Percentiles rank a stretch among this genome's conserved stretches.
Evolutionary conservation across 2,888 invertebrate species (phyloP).

Genomic region (Agrilus mali): DNA sequence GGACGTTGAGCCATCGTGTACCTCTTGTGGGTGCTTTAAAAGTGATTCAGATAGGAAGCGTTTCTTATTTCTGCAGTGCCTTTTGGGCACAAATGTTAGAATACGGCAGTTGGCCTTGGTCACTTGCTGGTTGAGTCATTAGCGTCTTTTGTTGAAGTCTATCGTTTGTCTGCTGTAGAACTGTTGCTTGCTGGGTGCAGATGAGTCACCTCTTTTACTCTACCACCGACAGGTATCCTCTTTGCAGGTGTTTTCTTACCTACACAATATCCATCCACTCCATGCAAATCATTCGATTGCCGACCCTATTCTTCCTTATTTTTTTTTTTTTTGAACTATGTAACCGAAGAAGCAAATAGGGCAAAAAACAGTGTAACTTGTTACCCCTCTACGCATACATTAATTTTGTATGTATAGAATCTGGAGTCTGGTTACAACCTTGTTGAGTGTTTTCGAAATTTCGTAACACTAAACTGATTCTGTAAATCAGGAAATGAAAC

Average conservation of each 20-base stretch:
- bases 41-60: slow-evolving; percentile 13
- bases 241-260: slow-evolving; percentile 6
- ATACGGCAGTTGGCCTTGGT: slow-evolving; percentile 27
- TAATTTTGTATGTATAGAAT: neutral
- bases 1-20: too few relatives aligned
- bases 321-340: too few relatives aligned
- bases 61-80: slow-evolving; percentile 16
- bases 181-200: neutral
- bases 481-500: too few relatives aligned
- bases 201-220: slow-evolving; percentile 5
- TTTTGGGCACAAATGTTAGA: slow-evolving; percentile 21
- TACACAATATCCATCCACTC: too few relatives aligned
- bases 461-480: too few relatives aligned
- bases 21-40: slow-evolving; percentile 3
- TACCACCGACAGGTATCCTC: slow-evolving; percentile 11
- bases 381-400: slow-evolving; percentile 5
- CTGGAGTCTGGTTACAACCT: too few relatives aligned
- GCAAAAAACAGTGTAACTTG: neutral
- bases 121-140: slow-evolving; percentile 22
- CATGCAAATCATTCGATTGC: too few relatives aligned
- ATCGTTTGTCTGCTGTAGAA: slow-evolving; percentile 11
- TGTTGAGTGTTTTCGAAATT: too few relatives aligned
- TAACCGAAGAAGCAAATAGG: too few relatives aligned
- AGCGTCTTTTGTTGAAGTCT: slow-evolving; percentile 13
- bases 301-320: too few relatives aligned